Base-by-base conservation (phyloP, 1,140 invertebrate species). In the Alviniconcha marisindica region DNA sequence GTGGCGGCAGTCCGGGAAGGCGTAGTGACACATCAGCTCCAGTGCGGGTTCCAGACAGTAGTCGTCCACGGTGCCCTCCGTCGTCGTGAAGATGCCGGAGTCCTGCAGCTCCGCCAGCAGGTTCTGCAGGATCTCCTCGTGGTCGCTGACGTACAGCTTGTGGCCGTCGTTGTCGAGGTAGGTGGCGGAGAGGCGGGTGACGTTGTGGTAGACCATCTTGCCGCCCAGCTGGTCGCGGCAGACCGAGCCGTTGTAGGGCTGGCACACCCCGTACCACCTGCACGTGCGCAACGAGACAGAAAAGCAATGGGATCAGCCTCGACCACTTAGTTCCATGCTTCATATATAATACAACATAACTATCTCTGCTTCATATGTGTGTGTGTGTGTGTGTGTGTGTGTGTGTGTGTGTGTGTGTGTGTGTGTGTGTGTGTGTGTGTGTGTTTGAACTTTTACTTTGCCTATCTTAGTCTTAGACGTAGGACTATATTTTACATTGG, bases 21-120 rank as follows among this genome's bases (percentile, higher is more conserved):
- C 97, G 94, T 97, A 98, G 74, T 96, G 95, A 93, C 98, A 99
- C 21, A 99, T 93, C 89, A 98, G 94, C 92, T 96, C 96, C 93
- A 98, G 97, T 51, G 97, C 97, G 74, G 96, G 96, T 86, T 95
- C 95, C 71, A 96, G 94, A 94, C 98, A 99, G 69, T 96, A 96
- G 87, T 97, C 96, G 63, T 95, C 94, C 12, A 97, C 98, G 97
- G 5, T 15, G 40, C 56, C 66, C 42, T 60, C 66, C 63, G 10
- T 80, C 24, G 51, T 21, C n/a, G 60, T 42, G 76, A 86, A 86
- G 86, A 83, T 33, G 15, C 48, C 74, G 38, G 54, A 28, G 7
- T 71, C 66, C 40, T 40, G 42, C 42, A 88, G 84, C 48, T 88
- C 85, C 18, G 79, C 48, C 74, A 85, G 77, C 42, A 88, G 81